These are phyloP conservation scores for Polietes domitor DNA, from an alignment of 2,888 invertebrate genomes.

Conservation along the genomic window DNA sequence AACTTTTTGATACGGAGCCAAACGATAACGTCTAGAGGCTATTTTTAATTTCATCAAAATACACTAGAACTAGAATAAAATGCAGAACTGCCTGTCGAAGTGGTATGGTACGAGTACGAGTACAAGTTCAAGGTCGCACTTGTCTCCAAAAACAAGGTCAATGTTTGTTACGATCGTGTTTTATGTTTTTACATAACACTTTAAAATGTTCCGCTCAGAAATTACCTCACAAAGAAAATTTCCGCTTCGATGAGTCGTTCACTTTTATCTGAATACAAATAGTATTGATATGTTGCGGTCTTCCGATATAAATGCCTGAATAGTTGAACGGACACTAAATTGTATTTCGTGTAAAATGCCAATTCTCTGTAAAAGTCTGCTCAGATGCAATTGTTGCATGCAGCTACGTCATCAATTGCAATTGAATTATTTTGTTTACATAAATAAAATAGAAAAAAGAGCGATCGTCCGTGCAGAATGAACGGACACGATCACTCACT, in stretches of 20 bases:
- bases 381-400: slow-evolving; percentile 16
- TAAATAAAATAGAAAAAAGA: background rate
- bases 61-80: background rate
- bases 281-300: slow-evolving; percentile 7
- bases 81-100: background rate
- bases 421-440: slow-evolving; percentile 1
- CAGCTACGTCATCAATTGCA: slow-evolving; percentile 22
- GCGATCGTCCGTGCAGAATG: background rate
- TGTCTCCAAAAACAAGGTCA: slow-evolving; percentile 50
- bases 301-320: slow-evolving; percentile 55
- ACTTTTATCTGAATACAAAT: slow-evolving; percentile 10
- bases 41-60: background rate
- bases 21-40: background rate
- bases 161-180: slow-evolving; percentile 39
- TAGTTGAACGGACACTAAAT: slow-evolving; percentile 52
- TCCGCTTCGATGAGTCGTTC: background rate
- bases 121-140: slow-evolving; percentile 55
- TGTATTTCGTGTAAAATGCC: slow-evolving; percentile 30
- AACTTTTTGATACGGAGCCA: slow-evolving; percentile 17
- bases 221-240: slow-evolving; percentile 44
- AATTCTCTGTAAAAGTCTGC: slow-evolving; percentile 6
- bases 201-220: background rate
- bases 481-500: background rate
- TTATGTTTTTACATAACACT: slow-evolving; percentile 23
- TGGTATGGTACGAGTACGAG: background rate